Evolutionary conservation across 2,797 vertebrate species (phyloP).

Genomic region (Falco columbarius): DNA sequence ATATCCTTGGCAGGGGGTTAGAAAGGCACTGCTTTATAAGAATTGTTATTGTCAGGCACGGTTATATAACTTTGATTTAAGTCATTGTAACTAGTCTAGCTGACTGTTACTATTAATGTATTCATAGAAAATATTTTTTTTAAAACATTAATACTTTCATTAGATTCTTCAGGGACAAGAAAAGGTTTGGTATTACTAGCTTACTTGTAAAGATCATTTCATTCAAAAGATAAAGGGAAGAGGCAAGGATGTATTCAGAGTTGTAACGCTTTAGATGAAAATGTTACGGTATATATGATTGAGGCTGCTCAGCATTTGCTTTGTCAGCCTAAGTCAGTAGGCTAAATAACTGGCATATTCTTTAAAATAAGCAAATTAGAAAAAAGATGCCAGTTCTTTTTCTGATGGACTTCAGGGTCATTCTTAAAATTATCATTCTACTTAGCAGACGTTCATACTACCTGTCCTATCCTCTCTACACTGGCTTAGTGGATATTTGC

Average conservation of each 20-base stretch:
- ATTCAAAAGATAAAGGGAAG: neutral
- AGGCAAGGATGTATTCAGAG: neutral
- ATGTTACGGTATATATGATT: neutral
- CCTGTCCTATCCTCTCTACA: neutral
- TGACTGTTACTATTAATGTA: neutral
- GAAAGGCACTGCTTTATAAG: neutral
- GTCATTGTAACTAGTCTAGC: neutral
- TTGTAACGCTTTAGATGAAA: neutral
- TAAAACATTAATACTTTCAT: neutral
- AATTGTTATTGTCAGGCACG: neutral
- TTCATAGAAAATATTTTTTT: neutral
- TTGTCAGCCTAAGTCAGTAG: neutral
- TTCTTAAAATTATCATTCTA: neutral
- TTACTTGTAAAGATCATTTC: neutral
- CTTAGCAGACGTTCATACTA: neutral
- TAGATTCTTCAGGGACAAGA: neutral
- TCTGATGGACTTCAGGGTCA: neutral
- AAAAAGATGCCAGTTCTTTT: neutral
- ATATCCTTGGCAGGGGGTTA: neutral
- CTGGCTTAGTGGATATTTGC: neutral
- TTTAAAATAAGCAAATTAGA: neutral
- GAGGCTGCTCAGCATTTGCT: neutral
- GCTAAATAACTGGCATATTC: neutral
- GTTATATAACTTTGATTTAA: neutral
- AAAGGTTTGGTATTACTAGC: neutral